Conservation (phyloP, 64 coral and sea anemone species). For the Dendronephthya gigantea region DNA sequence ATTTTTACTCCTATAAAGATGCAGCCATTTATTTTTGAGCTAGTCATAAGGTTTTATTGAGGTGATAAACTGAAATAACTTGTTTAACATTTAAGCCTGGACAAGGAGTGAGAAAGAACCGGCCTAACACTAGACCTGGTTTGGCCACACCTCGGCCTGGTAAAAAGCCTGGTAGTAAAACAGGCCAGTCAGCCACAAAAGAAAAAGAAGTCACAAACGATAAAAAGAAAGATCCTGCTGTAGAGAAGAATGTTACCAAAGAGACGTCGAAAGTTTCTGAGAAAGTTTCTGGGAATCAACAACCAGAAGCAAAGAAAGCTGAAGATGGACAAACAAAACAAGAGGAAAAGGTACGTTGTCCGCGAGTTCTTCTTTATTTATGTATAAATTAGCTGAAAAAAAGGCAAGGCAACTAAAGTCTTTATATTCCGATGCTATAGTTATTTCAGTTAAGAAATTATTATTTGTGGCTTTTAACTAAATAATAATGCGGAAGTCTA, state of each 20-base stretch:
- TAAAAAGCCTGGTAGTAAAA: neutral
- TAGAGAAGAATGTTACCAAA: neutral
- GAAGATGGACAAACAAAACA: neutral
- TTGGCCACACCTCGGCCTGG: neutral
- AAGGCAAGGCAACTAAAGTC: too few species aligned
- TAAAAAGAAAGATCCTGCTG: neutral
- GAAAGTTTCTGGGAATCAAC: too few species aligned
- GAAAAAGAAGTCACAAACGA: neutral
- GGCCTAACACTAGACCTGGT: neutral
- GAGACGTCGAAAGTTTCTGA: too few species aligned
- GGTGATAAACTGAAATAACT: too few species aligned
- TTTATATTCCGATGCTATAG: too few species aligned
- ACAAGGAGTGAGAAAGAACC: neutral
- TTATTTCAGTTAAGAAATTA: too few species aligned
- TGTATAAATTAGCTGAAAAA: neutral
- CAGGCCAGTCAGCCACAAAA: neutral
- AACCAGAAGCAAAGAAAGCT: neutral
- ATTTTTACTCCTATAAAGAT: neutral
- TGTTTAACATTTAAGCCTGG: neutral
- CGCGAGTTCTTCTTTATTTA: neutral
- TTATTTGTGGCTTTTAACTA: too few species aligned
- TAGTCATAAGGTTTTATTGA: too few species aligned
- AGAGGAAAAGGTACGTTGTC: neutral
- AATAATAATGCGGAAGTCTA: too few species aligned
- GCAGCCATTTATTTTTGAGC: too few species aligned